Percentiles rank a stretch among this genome's conserved stretches.
phyloP scores from a whole-genome alignment of 2,113 vertebrate species.

The Chlamydotis undulata region DNA sequence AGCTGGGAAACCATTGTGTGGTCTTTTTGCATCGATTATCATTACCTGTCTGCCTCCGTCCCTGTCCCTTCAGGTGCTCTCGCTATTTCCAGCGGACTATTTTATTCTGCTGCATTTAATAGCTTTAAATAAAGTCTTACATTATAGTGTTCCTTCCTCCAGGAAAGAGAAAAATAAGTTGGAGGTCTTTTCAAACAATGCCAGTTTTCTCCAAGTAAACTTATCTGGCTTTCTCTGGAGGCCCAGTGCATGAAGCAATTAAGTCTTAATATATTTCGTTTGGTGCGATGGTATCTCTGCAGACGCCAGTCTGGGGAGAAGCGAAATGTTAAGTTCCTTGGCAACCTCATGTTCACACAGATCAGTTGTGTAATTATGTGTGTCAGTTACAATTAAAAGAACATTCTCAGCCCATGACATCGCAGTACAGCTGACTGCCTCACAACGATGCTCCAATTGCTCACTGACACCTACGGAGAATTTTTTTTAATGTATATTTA shows the following conservation, averaged over 20 bases:
- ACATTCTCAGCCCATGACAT: constrained; percentile 77
- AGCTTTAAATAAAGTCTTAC: constrained; percentile 50
- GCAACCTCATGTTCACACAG: constrained; percentile 75
- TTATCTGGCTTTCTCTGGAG: constrained; percentile 71
- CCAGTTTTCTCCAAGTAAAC: constrained; percentile 53
- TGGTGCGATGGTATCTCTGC: constrained; percentile 75
- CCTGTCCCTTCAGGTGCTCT: constrained; percentile 37
- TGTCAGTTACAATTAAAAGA: constrained; percentile 81
- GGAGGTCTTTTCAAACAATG: constrained; percentile 65
- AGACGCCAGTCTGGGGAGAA: constrained; percentile 78
- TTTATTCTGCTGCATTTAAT: constrained; percentile 43
- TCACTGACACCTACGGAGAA: constrained; percentile 45
- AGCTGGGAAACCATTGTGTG: background rate
- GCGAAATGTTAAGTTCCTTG: constrained; percentile 74
- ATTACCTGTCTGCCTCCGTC: background rate
- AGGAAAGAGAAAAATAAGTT: constrained; percentile 34
- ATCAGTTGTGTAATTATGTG: constrained; percentile 78
- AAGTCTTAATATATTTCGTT: constrained; percentile 76
- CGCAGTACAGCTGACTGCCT: constrained; percentile 66
- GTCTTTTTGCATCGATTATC: background rate
- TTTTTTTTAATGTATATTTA: background rate
- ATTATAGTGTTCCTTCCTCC: constrained; percentile 18
- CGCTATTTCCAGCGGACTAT: constrained; percentile 4
- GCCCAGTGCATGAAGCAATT: constrained; percentile 69
- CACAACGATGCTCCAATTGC: constrained; percentile 38